A percentile compares a stretch with the other conserved stretches of the same genome.
phyloP scores from a whole-genome alignment of 2,888 invertebrate genomes.

The Hecatera dysodea region DNA sequence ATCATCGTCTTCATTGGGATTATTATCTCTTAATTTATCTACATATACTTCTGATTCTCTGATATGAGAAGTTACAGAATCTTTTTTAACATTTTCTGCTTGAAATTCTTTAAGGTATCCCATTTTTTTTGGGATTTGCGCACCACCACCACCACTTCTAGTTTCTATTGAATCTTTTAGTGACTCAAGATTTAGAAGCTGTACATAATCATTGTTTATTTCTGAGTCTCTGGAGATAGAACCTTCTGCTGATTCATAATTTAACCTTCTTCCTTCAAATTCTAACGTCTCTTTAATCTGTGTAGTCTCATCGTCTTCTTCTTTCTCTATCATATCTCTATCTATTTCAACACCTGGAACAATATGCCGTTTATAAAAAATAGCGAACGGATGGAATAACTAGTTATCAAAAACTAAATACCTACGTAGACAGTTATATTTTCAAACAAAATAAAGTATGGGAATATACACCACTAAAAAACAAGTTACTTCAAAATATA shows the following conservation, averaged over 20 bases:
- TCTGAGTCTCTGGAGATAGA: background rate
- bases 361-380: background rate
- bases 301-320: background rate
- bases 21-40: background rate
- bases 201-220: background rate
- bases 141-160: background rate
- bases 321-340: slow-evolving; percentile 3
- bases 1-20: background rate
- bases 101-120: background rate
- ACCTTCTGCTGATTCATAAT: slow-evolving; percentile 1
- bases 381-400: no score
- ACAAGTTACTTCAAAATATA: background rate
- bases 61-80: background rate
- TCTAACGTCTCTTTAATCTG: background rate
- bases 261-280: background rate
- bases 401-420: background rate
- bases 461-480: background rate
- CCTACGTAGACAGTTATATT: background rate
- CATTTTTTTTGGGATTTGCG: background rate
- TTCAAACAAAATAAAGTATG: background rate
- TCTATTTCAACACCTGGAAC: slow-evolving; percentile 48
- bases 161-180: background rate
- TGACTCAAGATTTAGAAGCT: background rate
- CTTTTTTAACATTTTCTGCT: background rate
- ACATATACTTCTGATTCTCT: background rate